These are phyloP conservation scores for Yponomeuta plumbellus DNA, from an alignment of 2,888 invertebrate species.

Conservation along the genomic window DNA sequence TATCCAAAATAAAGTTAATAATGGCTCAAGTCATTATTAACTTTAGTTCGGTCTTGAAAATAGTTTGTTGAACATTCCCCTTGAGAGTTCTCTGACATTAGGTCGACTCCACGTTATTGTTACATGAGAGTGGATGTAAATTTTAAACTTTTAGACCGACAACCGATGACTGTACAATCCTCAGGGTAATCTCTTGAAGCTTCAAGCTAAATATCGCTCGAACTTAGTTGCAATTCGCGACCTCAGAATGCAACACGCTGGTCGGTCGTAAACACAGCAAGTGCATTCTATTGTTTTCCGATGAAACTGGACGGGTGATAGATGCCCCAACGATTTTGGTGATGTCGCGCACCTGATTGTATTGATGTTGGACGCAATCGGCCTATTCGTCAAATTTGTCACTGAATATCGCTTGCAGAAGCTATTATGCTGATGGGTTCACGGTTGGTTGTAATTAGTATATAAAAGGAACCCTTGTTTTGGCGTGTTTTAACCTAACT, in stretches of 20 bases:
- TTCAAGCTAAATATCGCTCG: neutral
- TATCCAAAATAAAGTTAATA: too few relatives aligned
- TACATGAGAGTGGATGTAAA: too few relatives aligned
- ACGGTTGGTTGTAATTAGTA: neutral
- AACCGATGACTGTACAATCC: too few relatives aligned
- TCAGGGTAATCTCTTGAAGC: neutral
- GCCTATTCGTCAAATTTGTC: neutral
- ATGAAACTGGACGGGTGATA: slow-evolving; percentile 48
- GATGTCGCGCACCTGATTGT: slow-evolving; percentile 20
- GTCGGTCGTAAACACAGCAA: slow-evolving; percentile 19
- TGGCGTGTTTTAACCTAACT: neutral
- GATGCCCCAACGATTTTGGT: slow-evolving; percentile 39
- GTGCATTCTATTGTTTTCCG: slow-evolving; percentile 61
- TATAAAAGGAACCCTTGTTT: neutral
- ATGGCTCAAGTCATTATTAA: too few relatives aligned
- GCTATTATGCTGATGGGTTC: neutral
- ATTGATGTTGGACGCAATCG: neutral
- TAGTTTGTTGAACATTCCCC: too few relatives aligned
- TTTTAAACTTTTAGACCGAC: too few relatives aligned
- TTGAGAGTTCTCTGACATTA: too few relatives aligned
- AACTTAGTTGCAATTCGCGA: neutral
- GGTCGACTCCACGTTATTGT: too few relatives aligned
- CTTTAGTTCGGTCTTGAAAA: too few relatives aligned
- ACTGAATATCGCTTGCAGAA: neutral
- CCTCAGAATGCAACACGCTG: neutral